Percentiles rank a stretch among this genome's conserved stretches.
Conservation (phyloP, 1,140 invertebrate genomes). For the Drosophila lowei region DNA sequence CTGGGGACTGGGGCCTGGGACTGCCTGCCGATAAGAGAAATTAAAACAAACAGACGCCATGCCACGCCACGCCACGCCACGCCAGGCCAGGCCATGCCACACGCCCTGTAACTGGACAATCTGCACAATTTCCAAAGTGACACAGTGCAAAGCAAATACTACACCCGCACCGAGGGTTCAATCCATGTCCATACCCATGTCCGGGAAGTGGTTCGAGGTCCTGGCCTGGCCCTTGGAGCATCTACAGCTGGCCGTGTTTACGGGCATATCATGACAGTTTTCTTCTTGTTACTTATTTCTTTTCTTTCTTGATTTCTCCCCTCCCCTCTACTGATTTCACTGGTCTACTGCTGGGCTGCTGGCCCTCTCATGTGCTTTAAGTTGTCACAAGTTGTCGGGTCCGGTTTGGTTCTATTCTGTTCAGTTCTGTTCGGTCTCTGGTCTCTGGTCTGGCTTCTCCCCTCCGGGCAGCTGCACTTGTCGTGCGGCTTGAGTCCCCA, state of each 20-base stretch:
- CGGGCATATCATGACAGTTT: constrained; percentile 73
- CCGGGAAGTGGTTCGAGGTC: background rate
- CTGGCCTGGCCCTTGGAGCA: constrained; percentile 15
- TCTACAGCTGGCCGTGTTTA: constrained; percentile 72
- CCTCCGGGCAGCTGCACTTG: constrained; percentile 65
- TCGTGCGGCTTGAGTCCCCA: constrained; percentile 68
- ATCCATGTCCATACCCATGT: constrained; percentile 54
- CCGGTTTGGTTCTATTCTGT: constrained; percentile 36
- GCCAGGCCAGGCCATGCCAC: background rate
- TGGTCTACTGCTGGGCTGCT: background rate
- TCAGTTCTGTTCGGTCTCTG: background rate
- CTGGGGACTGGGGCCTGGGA: constrained; percentile 1
- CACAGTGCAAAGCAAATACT: constrained; percentile 68
- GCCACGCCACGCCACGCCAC: too few relatives aligned
- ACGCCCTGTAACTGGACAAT: constrained; percentile 56
- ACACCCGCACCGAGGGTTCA: constrained; percentile 53
- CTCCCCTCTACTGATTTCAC: constrained; percentile 27
- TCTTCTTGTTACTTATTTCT: constrained; percentile 19
- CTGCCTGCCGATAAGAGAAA: constrained; percentile 79
- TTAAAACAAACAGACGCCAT: constrained; percentile 71
- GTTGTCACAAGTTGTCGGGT: constrained; percentile 78
- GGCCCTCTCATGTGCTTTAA: constrained; percentile 64
- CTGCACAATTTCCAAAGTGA: constrained; percentile 74
- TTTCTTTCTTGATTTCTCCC: constrained; percentile 13
- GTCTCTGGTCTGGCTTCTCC: constrained; percentile 1